A percentile compares a stretch with the other conserved stretches of the same genome.
Evolutionary conservation across 92 coral and sea anemone genomes (phyloP).

Genomic region (Epizoanthus scotinus): DNA sequence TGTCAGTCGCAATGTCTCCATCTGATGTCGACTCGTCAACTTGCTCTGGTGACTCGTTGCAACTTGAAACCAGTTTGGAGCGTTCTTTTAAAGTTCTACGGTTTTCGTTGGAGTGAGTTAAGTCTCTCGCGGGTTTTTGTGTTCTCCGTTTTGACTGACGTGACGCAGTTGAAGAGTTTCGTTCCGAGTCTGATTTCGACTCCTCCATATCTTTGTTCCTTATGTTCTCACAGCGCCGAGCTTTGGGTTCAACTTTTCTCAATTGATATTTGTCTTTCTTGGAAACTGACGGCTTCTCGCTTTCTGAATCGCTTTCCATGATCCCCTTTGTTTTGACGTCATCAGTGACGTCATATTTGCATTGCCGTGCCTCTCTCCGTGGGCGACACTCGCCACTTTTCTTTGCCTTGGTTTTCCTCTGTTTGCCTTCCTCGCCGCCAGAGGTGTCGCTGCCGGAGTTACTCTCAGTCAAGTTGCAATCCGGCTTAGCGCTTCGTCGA

Average conservation of each 20-base stretch:
- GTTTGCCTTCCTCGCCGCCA: slow-evolving; percentile 58
- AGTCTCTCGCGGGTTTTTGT: slow-evolving; percentile 24
- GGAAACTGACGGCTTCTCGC: slow-evolving; percentile 45
- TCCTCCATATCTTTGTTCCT: slow-evolving; percentile 29
- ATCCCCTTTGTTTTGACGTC: slow-evolving; percentile 41
- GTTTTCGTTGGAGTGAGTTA: slow-evolving; percentile 12
- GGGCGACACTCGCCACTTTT: slow-evolving; percentile 6
- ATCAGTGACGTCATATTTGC: slow-evolving; percentile 38
- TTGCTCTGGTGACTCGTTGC: slow-evolving; percentile 55
- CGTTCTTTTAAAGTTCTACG: slow-evolving; percentile 34
- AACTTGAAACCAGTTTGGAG: slow-evolving; percentile 5
- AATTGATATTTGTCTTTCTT: slow-evolving; percentile 34
- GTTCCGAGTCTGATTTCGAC: slow-evolving; percentile 27
- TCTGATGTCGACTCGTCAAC: slow-evolving; percentile 70
- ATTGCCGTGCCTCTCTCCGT: slow-evolving; percentile 20
- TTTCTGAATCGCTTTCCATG: slow-evolving; percentile 42
- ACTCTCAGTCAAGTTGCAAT: slow-evolving; percentile 52
- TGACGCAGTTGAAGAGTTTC: slow-evolving; percentile 6
- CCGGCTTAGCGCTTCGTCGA: slow-evolving; percentile 39
- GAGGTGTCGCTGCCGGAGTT: slow-evolving; percentile 80
- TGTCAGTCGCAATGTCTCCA: slow-evolving; percentile 52
- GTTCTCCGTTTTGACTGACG: slow-evolving; percentile 35
- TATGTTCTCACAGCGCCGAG: slow-evolving; percentile 17
- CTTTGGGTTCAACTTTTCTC: slow-evolving; percentile 11
- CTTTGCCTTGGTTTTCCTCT: slow-evolving; percentile 24